phyloP scores from a whole-genome alignment of 2,797 vertebrate genomes.

The Babyrousa celebensis region DNA sequence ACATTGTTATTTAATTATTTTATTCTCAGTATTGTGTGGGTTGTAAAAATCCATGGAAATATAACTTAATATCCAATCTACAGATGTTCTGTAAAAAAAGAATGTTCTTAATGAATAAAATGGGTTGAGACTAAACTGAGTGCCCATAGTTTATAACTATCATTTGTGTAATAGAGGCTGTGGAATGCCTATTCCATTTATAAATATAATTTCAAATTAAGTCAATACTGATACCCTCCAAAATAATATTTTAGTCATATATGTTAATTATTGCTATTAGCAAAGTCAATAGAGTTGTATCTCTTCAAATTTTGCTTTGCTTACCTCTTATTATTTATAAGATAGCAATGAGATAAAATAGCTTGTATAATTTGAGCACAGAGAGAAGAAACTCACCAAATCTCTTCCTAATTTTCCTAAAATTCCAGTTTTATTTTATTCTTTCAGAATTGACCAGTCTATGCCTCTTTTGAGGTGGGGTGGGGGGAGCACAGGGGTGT shows the following conservation, averaged over 20 bases:
- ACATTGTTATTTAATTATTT: neutral
- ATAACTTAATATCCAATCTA: neutral
- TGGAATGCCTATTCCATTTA: neutral
- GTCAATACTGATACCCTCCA: neutral
- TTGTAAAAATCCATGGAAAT: neutral
- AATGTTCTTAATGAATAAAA: slow-evolving; percentile 19
- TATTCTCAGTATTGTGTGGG: neutral
- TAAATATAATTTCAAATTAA: slow-evolving; percentile 49
- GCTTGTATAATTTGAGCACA: neutral
- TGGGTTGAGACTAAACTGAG: slow-evolving; percentile 31
- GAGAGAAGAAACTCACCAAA: neutral
- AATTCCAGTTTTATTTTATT: slow-evolving; percentile 6
- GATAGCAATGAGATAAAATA: slow-evolving; percentile 24
- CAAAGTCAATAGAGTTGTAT: neutral
- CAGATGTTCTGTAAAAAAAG: neutral
- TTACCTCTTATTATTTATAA: neutral
- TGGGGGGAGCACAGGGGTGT: neutral
- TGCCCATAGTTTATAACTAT: neutral
- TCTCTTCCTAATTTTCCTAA: neutral
- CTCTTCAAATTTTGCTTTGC: neutral
- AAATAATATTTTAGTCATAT: neutral
- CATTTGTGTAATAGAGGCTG: slow-evolving; percentile 36
- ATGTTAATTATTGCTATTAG: neutral
- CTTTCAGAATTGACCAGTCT: neutral
- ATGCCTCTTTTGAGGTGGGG: neutral